Evolutionary conservation across 2,797 vertebrate genomes (phyloP).

Genomic region (Periophthalmus magnuspinnatus): DNA sequence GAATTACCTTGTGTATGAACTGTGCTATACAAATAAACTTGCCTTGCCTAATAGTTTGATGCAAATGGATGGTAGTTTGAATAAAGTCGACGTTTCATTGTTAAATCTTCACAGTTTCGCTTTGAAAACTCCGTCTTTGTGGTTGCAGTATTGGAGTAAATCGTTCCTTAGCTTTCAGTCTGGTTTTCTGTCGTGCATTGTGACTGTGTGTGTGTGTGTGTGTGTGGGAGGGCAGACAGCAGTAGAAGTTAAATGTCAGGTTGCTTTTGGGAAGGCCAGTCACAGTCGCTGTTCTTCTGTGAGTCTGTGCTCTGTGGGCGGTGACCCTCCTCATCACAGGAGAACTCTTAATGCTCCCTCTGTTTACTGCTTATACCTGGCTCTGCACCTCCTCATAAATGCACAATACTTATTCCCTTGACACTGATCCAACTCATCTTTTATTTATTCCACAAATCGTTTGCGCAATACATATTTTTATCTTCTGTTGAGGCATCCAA

Average conservation of each 20-base stretch:
- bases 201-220: slow-evolving; percentile 23
- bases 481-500: background rate
- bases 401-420: background rate
- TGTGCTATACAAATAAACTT: no score
- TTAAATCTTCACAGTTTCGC: background rate
- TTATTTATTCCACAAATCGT: background rate
- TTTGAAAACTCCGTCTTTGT: background rate
- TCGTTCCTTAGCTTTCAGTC: slow-evolving; percentile 17
- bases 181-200: slow-evolving; percentile 29
- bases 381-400: background rate
- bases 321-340: slow-evolving; percentile 42
- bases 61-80: background rate
- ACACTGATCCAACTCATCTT: background rate
- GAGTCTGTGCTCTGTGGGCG: slow-evolving; percentile 57
- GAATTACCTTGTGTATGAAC: no score
- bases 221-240: slow-evolving; percentile 46
- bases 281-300: slow-evolving; percentile 61
- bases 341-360: slow-evolving; percentile 34
- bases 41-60: no score
- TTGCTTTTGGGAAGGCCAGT: slow-evolving; percentile 50
- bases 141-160: slow-evolving; percentile 24
- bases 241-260: slow-evolving; percentile 61
- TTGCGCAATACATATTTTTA: background rate
- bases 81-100: no score
- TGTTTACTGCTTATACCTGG: background rate